These are phyloP conservation scores for Corythoichthys intestinalis DNA, from an alignment of 2,113 vertebrate species.

Conservation along the genomic window DNA sequence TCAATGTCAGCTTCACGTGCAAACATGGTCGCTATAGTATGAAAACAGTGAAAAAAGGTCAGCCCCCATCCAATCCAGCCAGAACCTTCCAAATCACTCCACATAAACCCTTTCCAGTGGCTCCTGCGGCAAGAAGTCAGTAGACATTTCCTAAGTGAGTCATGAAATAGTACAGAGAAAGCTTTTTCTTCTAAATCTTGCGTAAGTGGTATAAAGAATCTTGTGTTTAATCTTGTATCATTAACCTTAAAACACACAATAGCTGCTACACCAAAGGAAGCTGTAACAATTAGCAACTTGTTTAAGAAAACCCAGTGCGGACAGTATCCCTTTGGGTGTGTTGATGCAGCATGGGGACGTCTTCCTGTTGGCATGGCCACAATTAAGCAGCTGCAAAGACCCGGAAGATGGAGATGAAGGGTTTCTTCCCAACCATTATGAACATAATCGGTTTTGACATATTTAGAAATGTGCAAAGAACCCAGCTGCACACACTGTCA, in stretches of 20 bases:
- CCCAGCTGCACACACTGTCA: conserved; percentile 13
- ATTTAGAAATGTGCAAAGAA: conserved; percentile 2
- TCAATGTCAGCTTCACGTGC: conserved; percentile 41
- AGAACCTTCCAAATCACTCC: conserved; percentile 24
- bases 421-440: not conserved
- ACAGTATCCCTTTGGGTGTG: not conserved
- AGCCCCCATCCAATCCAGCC: conserved; percentile 23
- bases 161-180: too few relatives aligned
- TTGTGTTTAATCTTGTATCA: not conserved
- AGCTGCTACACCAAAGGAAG: not conserved
- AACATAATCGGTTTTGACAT: not conserved
- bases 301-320: not conserved
- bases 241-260: not conserved
- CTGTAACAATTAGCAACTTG: not conserved
- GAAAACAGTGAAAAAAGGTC: conserved; percentile 4
- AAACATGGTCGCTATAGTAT: conserved; percentile 10
- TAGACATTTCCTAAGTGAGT: conserved; percentile 38
- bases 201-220: conserved; percentile 1
- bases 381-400: conserved; percentile 46
- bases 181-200: not conserved
- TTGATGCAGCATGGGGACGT: conserved; percentile 20
- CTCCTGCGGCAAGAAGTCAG: conserved; percentile 18
- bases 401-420: not conserved
- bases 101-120: conserved; percentile 25
- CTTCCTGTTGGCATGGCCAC: conserved; percentile 35